These are phyloP conservation scores for Poecile atricapillus DNA, from an alignment of 2,113 vertebrate genomes.

Conservation along the genomic window DNA sequence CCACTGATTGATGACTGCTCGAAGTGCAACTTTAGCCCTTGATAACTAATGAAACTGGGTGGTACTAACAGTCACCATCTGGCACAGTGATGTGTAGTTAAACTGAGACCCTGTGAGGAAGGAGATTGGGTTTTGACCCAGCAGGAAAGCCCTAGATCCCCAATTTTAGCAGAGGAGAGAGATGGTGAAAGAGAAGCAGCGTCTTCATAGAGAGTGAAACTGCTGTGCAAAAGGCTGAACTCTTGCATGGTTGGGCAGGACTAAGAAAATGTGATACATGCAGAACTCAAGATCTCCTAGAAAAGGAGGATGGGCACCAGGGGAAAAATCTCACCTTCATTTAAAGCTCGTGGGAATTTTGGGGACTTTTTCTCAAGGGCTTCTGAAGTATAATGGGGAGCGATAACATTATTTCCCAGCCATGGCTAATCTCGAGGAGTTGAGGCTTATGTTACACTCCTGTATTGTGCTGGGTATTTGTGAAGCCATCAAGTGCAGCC, in stretches of 20 bases:
- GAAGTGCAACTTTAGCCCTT: slow-evolving; percentile 68
- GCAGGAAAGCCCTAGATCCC: slow-evolving; percentile 24
- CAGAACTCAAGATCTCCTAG: not conserved
- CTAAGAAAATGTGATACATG: not conserved
- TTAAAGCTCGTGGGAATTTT: slow-evolving; percentile 8
- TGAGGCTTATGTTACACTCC: not conserved
- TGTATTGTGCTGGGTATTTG: slow-evolving; percentile 39
- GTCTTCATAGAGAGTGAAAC: not conserved
- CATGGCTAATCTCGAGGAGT: slow-evolving; percentile 40
- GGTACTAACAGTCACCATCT: slow-evolving; percentile 38
- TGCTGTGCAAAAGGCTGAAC: not conserved
- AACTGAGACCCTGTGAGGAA: slow-evolving; percentile 30
- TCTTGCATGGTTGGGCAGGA: not conserved
- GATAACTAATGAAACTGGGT: slow-evolving; percentile 63
- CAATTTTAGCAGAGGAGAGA: not conserved
- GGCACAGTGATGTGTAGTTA: slow-evolving; percentile 19
- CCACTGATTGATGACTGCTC: slow-evolving; percentile 69
- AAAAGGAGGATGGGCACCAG: not conserved
- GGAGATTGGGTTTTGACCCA: slow-evolving; percentile 49
- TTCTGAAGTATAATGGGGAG: slow-evolving; percentile 6
- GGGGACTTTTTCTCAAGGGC: slow-evolving; percentile 45
- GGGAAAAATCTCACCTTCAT: not conserved
- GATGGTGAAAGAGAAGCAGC: not conserved
- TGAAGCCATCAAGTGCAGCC: slow-evolving; percentile 13
- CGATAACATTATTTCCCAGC: slow-evolving; percentile 61